These are phyloP conservation scores for Lordiphosa andalusiaca DNA, from an alignment of 2,888 invertebrate species.

Conservation along the genomic window DNA sequence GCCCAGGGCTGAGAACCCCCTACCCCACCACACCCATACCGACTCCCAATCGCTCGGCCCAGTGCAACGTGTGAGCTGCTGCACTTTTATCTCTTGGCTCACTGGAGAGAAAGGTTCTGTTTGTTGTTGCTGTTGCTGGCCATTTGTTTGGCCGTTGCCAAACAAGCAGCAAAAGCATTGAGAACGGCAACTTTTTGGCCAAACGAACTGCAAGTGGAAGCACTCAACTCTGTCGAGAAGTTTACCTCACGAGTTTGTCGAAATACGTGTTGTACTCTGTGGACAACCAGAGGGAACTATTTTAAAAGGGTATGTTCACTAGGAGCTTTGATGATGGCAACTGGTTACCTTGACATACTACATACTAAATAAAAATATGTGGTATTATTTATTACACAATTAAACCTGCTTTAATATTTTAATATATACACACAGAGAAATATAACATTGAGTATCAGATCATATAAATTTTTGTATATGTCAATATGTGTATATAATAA, in stretches of 20 bases:
- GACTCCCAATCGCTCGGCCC: slow-evolving; percentile 23
- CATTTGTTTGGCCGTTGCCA: slow-evolving; percentile 61
- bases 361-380: too few species aligned
- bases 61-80: slow-evolving; percentile 45
- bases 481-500: too few species aligned
- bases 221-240: slow-evolving; percentile 45
- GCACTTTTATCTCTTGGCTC: slow-evolving; percentile 21
- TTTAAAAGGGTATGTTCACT: slow-evolving; percentile 5
- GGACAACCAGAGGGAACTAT: neutral
- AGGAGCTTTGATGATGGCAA: too few species aligned
- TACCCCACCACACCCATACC: slow-evolving; percentile 28
- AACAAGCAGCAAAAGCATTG: slow-evolving; percentile 27
- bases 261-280: slow-evolving; percentile 10
- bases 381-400: too few species aligned
- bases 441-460: too few species aligned
- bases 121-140: slow-evolving; percentile 35
- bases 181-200: slow-evolving; percentile 58
- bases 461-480: too few species aligned
- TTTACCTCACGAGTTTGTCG: slow-evolving; percentile 56
- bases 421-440: too few species aligned
- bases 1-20: slow-evolving; percentile 28
- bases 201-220: slow-evolving; percentile 69
- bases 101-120: slow-evolving; percentile 56
- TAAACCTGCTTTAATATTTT: too few species aligned
- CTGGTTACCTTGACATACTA: too few species aligned